phyloP scores from a whole-genome alignment of 2,888 invertebrate species.

The Chelonus formosanus region DNA sequence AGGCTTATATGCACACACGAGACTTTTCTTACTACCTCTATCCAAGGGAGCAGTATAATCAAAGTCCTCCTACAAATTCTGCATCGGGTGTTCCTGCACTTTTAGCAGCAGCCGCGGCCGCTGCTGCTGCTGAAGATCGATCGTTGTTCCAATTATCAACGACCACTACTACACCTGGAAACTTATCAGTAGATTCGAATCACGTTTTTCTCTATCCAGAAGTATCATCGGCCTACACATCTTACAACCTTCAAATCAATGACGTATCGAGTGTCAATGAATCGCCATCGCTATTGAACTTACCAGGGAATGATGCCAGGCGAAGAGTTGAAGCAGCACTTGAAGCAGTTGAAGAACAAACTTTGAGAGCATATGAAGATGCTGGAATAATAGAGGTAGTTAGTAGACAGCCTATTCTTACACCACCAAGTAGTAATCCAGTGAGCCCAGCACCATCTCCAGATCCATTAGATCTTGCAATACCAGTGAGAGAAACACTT shows the following conservation, averaged over 20 bases:
- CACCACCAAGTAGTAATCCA: conserved; percentile 72
- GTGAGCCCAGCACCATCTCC: conserved; percentile 69
- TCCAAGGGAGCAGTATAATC: conserved; percentile 48
- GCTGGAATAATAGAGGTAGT: conserved; percentile 29
- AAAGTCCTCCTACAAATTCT: conserved; percentile 29
- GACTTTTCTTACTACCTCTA: conserved; percentile 64
- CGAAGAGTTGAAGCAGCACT: conserved; percentile 73
- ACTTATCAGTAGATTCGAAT: conserved; percentile 32
- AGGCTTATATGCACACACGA: conserved; percentile 46
- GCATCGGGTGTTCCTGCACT: conserved; percentile 51
- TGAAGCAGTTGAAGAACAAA: conserved; percentile 67
- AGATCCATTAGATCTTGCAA: conserved; percentile 68
- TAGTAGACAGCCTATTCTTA: conserved; percentile 62
- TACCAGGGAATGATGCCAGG: conserved; percentile 69
- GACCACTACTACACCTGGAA: neutral
- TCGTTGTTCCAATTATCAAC: conserved; percentile 20
- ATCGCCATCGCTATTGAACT: conserved; percentile 53
- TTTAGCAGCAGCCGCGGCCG: conserved; percentile 63
- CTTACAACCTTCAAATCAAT: conserved; percentile 38
- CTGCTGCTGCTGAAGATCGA: conserved; percentile 57
- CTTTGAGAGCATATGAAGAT: conserved; percentile 47
- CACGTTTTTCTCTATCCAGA: conserved; percentile 52
- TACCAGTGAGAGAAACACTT: conserved; percentile 68
- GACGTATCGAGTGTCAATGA: conserved; percentile 36
- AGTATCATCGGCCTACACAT: conserved; percentile 47